These are phyloP conservation scores for Pseudonaja textilis DNA, from an alignment of 2,113 vertebrate genomes.

Conservation along the genomic window DNA sequence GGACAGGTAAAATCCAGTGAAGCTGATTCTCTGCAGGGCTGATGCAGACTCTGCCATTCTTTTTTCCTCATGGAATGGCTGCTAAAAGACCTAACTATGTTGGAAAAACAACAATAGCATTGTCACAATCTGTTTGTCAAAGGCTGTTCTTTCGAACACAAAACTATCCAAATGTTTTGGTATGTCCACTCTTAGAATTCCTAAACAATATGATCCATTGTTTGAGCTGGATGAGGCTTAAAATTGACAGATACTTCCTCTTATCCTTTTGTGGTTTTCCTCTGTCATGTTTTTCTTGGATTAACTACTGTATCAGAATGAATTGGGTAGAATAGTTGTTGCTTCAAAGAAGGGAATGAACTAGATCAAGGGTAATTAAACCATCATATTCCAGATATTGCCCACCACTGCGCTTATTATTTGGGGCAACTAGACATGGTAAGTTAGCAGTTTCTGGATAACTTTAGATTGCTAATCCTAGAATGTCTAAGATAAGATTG, in stretches of 20 bases:
- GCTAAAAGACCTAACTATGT: not conserved
- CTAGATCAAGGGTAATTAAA: not conserved
- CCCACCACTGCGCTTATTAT: not conserved
- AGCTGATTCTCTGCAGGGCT: not conserved
- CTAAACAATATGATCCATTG: not conserved
- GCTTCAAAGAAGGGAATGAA: not conserved
- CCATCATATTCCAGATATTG: not conserved
- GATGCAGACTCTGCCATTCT: not conserved
- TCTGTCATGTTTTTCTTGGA: not conserved
- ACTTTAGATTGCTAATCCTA: not conserved
- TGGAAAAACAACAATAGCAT: not conserved
- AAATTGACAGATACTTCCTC: not conserved
- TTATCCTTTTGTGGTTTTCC: not conserved
- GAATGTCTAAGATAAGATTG: not conserved
- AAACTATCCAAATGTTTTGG: not conserved
- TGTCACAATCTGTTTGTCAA: not conserved
- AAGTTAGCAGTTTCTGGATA: not conserved
- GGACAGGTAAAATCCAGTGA: not conserved
- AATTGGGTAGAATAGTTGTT: not conserved
- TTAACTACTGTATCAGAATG: not conserved
- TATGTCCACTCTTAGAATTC: not conserved
- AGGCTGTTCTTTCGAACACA: not conserved
- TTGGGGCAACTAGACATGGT: not conserved
- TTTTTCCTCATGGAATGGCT: not conserved
- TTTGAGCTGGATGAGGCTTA: not conserved